Conservation (phyloP, 2,888 invertebrate species). For the Lithodes maja region DNA sequence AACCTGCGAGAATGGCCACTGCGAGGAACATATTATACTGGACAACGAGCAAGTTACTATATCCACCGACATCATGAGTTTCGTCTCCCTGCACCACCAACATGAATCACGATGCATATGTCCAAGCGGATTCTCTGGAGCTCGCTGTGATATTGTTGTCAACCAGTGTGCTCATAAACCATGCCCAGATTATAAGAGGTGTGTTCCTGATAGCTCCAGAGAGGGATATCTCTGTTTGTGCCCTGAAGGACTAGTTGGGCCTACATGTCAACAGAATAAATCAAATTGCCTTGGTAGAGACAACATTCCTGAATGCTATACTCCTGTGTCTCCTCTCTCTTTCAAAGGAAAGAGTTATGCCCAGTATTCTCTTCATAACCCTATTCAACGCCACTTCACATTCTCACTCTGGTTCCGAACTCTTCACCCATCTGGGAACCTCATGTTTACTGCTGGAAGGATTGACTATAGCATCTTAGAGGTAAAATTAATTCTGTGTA, state of each 20-base stretch:
- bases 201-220: constrained; percentile 82
- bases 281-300: constrained; percentile 77
- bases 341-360: constrained; percentile 89
- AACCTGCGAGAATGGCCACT: constrained; percentile 83
- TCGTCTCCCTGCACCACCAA: constrained; percentile 84
- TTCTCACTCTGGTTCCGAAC: constrained; percentile 88
- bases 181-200: constrained; percentile 84
- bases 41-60: constrained; percentile 80
- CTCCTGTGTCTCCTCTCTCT: constrained; percentile 84
- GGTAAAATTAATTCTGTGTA: constrained; percentile 71
- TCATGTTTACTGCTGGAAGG: constrained; percentile 90
- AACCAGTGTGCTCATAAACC: constrained; percentile 86
- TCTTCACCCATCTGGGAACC: constrained; percentile 86
- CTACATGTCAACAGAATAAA: constrained; percentile 80
- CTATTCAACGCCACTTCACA: constrained; percentile 79
- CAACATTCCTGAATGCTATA: constrained; percentile 83
- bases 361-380: constrained; percentile 79
- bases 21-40: constrained; percentile 82
- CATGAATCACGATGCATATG: constrained; percentile 87
- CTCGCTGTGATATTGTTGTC: constrained; percentile 82
- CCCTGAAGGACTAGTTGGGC: constrained; percentile 84
- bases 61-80: constrained; percentile 84
- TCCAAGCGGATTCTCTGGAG: constrained; percentile 84
- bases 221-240: constrained; percentile 87
- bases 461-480: constrained; percentile 93